Evolutionary conservation across 1,140 invertebrate genomes (phyloP), one percentile per base, ranked within the genome.

Genomic region (Phymastichus coffea): DNA sequence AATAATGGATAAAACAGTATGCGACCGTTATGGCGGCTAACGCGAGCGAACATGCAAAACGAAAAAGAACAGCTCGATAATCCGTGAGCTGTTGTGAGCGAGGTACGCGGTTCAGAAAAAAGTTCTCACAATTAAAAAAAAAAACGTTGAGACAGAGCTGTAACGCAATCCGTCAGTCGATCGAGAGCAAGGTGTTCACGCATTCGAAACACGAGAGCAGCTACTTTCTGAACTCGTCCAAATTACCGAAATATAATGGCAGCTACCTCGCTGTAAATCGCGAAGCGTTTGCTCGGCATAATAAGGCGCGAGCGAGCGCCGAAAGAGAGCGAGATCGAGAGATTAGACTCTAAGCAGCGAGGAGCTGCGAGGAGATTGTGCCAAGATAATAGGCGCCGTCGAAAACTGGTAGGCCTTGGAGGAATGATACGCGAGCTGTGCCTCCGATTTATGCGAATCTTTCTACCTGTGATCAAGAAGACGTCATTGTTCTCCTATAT

Each of bases 331-430:
- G 54, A 46, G 58, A 49, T 23, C 38, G 55, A 22, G 26, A 41
- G 26, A 61, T 61, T 70, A 72, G 63, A 71, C 67, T n/a, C n/a
- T n/a, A n/a, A n/a, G n/a, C n/a, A n/a, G n/a, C n/a, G n/a, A n/a
- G n/a, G n/a, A n/a, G n/a, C n/a, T n/a, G n/a, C n/a, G n/a, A n/a
- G n/a, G n/a, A 77, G 75, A 77, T 78, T 76, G 75, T 73, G 74
- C 70, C 68, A 72, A 78, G 77, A 79, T 79, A 79, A 69, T 70
- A 68, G 35, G 63, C 68, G 72, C 71, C 75, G 73, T 79, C 78
- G n/a, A 76, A 77, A 78, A 80, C 74, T 77, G 76, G 78, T 80
- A 79, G 78, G 70, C 78, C 78, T 80, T 80, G 77, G n/a, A 76
- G 70, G 63, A 77, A 80, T 80, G 77, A 78, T 80, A 74, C 28